These are phyloP conservation scores for Sebastes alutus DNA, from an alignment of 2,797 vertebrate species.

Conservation along the genomic window DNA sequence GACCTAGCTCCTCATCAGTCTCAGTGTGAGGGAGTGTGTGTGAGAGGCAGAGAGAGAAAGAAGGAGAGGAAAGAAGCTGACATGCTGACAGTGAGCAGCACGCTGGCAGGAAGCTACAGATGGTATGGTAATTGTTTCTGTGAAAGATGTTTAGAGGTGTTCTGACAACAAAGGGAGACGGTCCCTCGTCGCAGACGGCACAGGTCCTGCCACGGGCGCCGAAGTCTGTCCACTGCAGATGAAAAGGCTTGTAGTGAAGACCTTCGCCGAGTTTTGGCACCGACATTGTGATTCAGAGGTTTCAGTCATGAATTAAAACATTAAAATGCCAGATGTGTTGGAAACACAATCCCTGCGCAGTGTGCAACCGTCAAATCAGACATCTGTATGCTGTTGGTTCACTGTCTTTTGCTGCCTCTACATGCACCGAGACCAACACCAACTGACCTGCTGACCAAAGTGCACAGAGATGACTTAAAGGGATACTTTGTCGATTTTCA, in stretches of 20 bases:
- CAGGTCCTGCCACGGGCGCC: constrained; percentile 64
- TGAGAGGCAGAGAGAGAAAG: neutral
- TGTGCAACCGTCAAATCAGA: constrained; percentile 1
- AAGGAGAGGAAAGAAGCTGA: constrained; percentile 31
- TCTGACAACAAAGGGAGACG: constrained; percentile 74
- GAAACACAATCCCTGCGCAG: neutral
- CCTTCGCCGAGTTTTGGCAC: constrained; percentile 6
- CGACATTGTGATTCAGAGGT: neutral
- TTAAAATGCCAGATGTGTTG: constrained; percentile 25
- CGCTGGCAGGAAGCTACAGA: constrained; percentile 75
- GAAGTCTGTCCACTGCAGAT: constrained; percentile 57
- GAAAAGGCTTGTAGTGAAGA: constrained; percentile 33
- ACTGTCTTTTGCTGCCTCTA: neutral
- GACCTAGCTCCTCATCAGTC: constrained; percentile 56
- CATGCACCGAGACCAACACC: neutral
- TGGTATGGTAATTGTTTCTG: constrained; percentile 81
- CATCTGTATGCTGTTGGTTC: constrained; percentile 23
- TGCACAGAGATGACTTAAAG: neutral
- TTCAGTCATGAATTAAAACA: constrained; percentile 27
- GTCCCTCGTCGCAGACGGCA: constrained; percentile 46
- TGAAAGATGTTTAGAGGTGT: constrained; percentile 77
- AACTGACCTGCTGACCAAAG: constrained; percentile 13
- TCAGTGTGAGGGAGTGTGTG: constrained; percentile 2
- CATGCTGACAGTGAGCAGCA: constrained; percentile 62
- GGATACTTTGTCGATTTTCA: too few species aligned